Percentiles rank a stretch among this genome's conserved stretches.
These are phyloP conservation scores for Melipona beecheii DNA, from an alignment of 2,888 invertebrate species.

Conservation along the genomic window DNA sequence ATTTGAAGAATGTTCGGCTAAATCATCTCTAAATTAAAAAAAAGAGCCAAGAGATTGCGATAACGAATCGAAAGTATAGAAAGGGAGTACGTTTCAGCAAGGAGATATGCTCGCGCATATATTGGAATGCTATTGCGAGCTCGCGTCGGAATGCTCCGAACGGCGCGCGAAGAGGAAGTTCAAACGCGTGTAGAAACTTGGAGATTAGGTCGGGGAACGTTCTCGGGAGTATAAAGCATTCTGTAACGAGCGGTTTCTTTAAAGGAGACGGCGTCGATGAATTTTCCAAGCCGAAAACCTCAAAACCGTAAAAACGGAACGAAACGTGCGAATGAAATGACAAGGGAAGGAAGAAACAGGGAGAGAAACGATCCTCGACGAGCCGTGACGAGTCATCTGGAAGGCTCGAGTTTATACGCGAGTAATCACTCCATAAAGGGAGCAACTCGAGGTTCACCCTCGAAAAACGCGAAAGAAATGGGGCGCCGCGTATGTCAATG, in stretches of 20 bases:
- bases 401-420: constrained; percentile 30
- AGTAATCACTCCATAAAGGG: constrained; percentile 65
- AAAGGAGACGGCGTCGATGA: neutral
- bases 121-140: constrained; percentile 9
- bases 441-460: constrained; percentile 43
- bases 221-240: constrained; percentile 4
- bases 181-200: constrained; percentile 4
- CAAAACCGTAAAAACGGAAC: neutral
- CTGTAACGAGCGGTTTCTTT: neutral
- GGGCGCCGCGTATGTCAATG: constrained; percentile 63
- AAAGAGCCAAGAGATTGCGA: too few species aligned
- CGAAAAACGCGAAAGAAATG: constrained; percentile 51
- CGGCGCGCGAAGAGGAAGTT: constrained; percentile 20
- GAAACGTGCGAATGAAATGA: too few species aligned
- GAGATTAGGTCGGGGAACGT: neutral
- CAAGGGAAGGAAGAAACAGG: neutral
- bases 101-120: neutral
- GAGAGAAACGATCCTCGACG: neutral
- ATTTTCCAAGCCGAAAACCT: neutral
- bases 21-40: too few species aligned
- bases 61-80: neutral
- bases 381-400: constrained; percentile 16
- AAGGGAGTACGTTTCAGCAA: neutral
- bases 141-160: constrained; percentile 13
- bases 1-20: too few species aligned